Evolutionary conservation across 2,797 vertebrate genomes (phyloP).

Genomic region (Clamator glandarius): DNA sequence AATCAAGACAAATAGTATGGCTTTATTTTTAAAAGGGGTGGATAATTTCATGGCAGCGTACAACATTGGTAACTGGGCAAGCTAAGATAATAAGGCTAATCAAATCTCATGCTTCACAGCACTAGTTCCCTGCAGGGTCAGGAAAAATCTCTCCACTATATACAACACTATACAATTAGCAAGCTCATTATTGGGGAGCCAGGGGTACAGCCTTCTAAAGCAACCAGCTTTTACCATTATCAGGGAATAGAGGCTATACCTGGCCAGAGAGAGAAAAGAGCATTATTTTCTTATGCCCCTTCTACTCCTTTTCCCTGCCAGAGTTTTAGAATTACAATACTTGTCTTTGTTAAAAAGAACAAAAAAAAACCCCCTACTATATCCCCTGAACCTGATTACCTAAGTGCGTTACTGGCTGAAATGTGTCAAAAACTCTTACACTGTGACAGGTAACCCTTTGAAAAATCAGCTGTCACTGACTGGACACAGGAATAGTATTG

Average conservation of each 20-base stretch:
- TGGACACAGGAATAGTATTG: background rate
- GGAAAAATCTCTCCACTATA: conserved; percentile 39
- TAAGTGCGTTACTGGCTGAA: conserved; percentile 12
- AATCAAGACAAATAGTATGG: conserved; percentile 58
- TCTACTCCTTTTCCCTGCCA: background rate
- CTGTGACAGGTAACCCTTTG: background rate
- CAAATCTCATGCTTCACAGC: conserved; percentile 68
- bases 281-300: background rate
- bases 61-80: conserved; percentile 62
- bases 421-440: conserved; percentile 25
- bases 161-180: conserved; percentile 19
- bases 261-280: background rate
- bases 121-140: conserved; percentile 28
- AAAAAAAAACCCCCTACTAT: background rate
- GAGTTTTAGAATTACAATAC: background rate
- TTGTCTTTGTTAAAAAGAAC: background rate
- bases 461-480: conserved; percentile 19
- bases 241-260: background rate
- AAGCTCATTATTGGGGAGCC: conserved; percentile 45
- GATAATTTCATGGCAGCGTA: conserved; percentile 70
- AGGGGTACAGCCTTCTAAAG: conserved; percentile 43
- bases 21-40: conserved; percentile 67
- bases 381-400: background rate
- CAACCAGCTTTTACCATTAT: conserved; percentile 1
- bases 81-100: conserved; percentile 65